These are phyloP conservation scores for Cyaniris semiargus DNA, from an alignment of 2,888 invertebrate genomes.

Conservation along the genomic window DNA sequence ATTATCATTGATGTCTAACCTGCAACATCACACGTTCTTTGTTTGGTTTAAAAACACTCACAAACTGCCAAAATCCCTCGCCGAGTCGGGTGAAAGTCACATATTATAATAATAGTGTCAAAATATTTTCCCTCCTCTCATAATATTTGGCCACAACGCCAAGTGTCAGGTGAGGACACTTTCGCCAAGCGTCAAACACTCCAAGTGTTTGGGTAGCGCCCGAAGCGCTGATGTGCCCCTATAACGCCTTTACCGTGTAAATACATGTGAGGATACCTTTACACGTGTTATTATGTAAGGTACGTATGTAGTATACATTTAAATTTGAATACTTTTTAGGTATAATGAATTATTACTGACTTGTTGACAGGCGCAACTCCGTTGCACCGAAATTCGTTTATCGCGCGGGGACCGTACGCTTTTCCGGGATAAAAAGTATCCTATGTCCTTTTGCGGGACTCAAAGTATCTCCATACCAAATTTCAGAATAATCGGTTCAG, in stretches of 20 bases:
- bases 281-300: background rate
- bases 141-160: slow-evolving; percentile 22
- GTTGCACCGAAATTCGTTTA: no score
- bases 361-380: no score
- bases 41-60: background rate
- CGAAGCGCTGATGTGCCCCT: background rate
- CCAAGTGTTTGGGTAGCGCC: slow-evolving; percentile 3
- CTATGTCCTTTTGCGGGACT: no score
- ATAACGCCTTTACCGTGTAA: background rate
- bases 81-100: background rate
- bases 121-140: background rate
- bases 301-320: no score
- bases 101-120: background rate
- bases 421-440: no score
- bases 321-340: no score
- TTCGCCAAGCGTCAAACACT: background rate
- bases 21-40: no score
- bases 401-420: no score
- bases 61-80: background rate
- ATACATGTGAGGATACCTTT: background rate
- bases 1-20: no score
- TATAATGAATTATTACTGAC: no score
- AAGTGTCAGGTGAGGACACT: background rate
- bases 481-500: no score
- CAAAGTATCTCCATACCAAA: no score